Conservation (phyloP, 1,140 invertebrate species). For the Myzus persicae region DNA sequence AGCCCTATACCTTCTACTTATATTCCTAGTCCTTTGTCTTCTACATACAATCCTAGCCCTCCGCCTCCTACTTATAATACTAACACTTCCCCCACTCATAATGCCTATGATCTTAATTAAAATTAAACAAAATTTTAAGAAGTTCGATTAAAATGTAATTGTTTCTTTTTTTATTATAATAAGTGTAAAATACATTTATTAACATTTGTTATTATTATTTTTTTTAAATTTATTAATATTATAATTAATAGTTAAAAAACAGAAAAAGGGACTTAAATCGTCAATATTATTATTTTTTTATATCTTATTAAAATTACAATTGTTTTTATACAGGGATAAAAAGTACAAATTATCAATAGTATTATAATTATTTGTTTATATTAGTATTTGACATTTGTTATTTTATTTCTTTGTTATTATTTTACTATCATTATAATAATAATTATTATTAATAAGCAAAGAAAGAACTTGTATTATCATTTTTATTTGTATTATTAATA, state of each 20-base stretch:
- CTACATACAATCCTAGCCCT: background rate
- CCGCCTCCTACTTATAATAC: background rate
- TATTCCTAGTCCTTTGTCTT: background rate
- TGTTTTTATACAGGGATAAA: no score
- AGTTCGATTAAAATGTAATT: background rate
- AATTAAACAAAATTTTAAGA: background rate
- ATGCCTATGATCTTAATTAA: background rate
- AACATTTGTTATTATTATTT: no score
- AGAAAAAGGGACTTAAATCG: no score
- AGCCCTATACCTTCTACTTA: no score
- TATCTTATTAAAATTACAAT: no score
- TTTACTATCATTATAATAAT: background rate
- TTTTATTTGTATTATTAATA: slow-evolving; percentile 2
- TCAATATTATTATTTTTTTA: no score
- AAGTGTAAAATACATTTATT: background rate
- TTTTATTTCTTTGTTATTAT: background rate
- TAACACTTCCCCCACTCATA: no score
- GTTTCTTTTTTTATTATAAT: slow-evolving; percentile 9
- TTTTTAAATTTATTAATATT: no score
- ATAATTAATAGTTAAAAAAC: no score
- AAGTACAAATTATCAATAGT: no score
- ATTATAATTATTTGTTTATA: no score
- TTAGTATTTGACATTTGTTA: no score
- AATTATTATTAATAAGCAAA: background rate
- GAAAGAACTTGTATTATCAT: background rate